phyloP scores from a whole-genome alignment of 2,113 vertebrate species.

The Brachyistius frenatus region DNA sequence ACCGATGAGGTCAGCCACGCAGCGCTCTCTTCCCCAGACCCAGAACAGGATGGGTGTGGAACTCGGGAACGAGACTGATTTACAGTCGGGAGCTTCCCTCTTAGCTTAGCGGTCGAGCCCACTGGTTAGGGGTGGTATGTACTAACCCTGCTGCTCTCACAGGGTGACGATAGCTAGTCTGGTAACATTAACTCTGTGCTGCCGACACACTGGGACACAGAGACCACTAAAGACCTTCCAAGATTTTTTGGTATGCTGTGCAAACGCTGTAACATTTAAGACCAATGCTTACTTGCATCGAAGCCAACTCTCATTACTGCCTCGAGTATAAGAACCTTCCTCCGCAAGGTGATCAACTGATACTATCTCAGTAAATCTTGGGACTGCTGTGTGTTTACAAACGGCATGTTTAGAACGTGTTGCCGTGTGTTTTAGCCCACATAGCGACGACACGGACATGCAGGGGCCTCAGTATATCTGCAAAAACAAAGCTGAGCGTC shows the following conservation, averaged over 20 bases:
- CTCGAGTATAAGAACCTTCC: not conserved
- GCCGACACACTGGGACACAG: conserved; percentile 56
- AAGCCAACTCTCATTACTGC: conserved; percentile 11
- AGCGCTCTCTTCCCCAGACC: conserved; percentile 70
- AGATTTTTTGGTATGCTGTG: conserved; percentile 65
- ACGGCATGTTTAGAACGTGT: conserved; percentile 17
- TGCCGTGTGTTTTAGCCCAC: conserved; percentile 17
- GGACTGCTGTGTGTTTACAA: conserved; percentile 38
- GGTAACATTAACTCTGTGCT: conserved; percentile 69
- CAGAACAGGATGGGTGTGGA: conserved; percentile 82
- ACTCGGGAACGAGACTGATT: conserved; percentile 71
- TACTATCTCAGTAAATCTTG: conserved; percentile 13
- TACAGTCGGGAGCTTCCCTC: conserved; percentile 71
- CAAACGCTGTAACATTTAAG: conserved; percentile 65
- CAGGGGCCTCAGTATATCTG: not conserved
- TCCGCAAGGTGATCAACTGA: conserved; percentile 47
- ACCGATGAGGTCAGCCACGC: conserved; percentile 78
- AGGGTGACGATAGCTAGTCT: conserved; percentile 70
- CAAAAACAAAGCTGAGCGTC: not conserved
- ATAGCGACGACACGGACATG: not conserved
- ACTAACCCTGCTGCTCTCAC: conserved; percentile 50
- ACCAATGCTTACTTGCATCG: conserved; percentile 16
- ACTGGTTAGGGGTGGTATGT: conserved; percentile 58
- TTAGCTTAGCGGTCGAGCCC: conserved; percentile 31
- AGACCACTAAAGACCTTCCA: conserved; percentile 65